phyloP scores from a whole-genome alignment of 2,888 invertebrate species.

The Erebia aethiops region DNA sequence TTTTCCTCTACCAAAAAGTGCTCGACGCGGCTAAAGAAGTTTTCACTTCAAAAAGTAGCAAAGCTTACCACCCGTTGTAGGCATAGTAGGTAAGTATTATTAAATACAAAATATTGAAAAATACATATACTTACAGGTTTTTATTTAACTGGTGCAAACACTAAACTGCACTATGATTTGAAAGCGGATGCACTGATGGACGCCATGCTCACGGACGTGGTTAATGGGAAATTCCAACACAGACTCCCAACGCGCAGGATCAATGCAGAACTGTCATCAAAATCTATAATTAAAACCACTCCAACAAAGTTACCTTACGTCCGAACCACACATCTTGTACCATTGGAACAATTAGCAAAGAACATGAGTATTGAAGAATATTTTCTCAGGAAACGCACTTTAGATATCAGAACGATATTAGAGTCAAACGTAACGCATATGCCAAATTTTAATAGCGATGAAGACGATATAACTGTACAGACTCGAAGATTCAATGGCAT shows the following conservation, averaged over 20 bases:
- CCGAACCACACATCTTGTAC: neutral
- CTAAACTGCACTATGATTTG: slow-evolving; percentile 29
- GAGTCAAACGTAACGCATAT: slow-evolving; percentile 26
- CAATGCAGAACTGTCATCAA: slow-evolving; percentile 6
- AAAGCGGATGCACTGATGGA: slow-evolving; percentile 38
- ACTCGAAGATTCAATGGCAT: slow-evolving; percentile 47
- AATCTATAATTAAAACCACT: neutral
- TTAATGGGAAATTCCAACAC: slow-evolving; percentile 30
- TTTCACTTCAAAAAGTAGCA: too few species aligned
- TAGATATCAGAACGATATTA: slow-evolving; percentile 41
- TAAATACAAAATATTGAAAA: neutral
- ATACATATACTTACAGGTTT: neutral
- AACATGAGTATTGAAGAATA: slow-evolving; percentile 39
- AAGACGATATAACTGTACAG: slow-evolving; percentile 42
- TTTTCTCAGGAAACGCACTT: slow-evolving; percentile 30
- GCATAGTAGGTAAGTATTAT: too few species aligned
- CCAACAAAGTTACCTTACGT: neutral
- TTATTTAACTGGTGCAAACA: neutral
- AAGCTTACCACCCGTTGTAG: too few species aligned
- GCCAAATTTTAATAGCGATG: slow-evolving; percentile 44
- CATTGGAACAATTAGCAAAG: neutral
- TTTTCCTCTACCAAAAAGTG: too few species aligned
- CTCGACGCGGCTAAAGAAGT: too few species aligned
- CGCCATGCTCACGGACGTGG: slow-evolving; percentile 28
- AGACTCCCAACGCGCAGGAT: slow-evolving; percentile 23